Base-by-base conservation (phyloP, 1,140 invertebrate species). In the Lerema accius region DNA sequence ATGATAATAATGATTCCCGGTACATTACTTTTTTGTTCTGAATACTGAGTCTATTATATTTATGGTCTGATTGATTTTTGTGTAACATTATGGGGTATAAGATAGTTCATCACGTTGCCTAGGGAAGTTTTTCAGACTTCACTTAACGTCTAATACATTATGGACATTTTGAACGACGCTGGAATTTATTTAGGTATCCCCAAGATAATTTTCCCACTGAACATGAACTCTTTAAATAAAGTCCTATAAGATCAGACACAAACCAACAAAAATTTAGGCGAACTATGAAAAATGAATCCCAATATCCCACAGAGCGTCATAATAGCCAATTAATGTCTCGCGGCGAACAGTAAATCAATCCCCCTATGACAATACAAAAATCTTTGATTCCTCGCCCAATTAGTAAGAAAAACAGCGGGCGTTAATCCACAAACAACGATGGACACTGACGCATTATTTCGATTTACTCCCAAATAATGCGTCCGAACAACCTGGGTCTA, bases 351-450 rank as follows among this genome's bases (percentile, higher is more conserved):
- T 37, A 45, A 15, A 37, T 23, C 55, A 35, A 28, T 46, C 26
- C 17, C 55, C 55, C 55, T 59, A 59, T 48, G 55, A 59, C 55
- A 59, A 48, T 58, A 59, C 55, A 59, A 48, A 58, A 59, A 48
- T 71, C 67, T 70, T 68, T 84, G 83, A 86, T 81, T 79, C 72
- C 76, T 82, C 63, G 71, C 65, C 81, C 83, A 82, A 86, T 86
- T 86, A 86, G 65, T 67, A 77, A 76, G 81, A 82, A 82, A 86
- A 86, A 84, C 81, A 84, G 73, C 72, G 68, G 75, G 67, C 66
- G 73, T 76, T 85, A 80, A 77, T 69, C 67, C 62, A 63, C 77
- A 63, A 77, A 76, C 79, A 81, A 83, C 77, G 59, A 50, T 28
- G 49, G 78, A 80, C 80, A 78, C 37, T 79, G 76, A 80, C 55